These are phyloP conservation scores for Sebastes steindachneri DNA, from an alignment of 2,797 vertebrate genomes.

Conservation along the genomic window DNA sequence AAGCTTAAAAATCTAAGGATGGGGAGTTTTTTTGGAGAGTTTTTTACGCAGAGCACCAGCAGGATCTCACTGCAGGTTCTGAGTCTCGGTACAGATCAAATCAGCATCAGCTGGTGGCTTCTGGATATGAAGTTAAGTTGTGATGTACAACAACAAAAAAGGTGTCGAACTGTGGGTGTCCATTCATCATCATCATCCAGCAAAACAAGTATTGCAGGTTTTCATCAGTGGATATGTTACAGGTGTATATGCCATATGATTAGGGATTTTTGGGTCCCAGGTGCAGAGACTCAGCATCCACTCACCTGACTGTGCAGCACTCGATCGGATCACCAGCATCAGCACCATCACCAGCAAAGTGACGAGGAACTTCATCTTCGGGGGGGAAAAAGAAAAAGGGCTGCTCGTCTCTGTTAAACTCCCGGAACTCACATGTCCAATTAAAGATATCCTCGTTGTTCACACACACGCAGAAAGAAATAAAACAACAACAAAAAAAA, in stretches of 20 bases:
- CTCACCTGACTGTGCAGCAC: constrained; percentile 84
- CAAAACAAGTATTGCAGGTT: neutral
- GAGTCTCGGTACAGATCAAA: neutral
- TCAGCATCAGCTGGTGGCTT: neutral
- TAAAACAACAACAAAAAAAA: neutral
- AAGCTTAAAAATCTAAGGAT: no score
- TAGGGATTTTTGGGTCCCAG: neutral
- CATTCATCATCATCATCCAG: neutral
- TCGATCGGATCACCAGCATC: constrained; percentile 61
- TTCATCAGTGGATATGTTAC: accelerated
- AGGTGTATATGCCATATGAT: neutral
- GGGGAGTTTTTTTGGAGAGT: constrained; percentile 7
- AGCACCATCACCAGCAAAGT: constrained; percentile 63
- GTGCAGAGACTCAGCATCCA: constrained; percentile 27
- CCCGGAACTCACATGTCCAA: constrained; percentile 83
- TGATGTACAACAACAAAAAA: neutral
- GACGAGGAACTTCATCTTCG: constrained; percentile 83
- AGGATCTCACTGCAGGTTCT: constrained; percentile 16
- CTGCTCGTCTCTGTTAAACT: constrained; percentile 62
- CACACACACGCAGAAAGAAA: neutral
- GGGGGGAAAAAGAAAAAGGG: neutral
- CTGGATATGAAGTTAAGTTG: constrained; percentile 55
- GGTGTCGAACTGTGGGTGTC: neutral
- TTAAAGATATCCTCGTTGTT: constrained; percentile 68
- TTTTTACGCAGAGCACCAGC: constrained; percentile 48